A percentile compares a stretch with the other conserved stretches of the same genome.
phyloP scores from a whole-genome alignment of 2,113 vertebrate species.

The Psilopsiagon aymara region DNA sequence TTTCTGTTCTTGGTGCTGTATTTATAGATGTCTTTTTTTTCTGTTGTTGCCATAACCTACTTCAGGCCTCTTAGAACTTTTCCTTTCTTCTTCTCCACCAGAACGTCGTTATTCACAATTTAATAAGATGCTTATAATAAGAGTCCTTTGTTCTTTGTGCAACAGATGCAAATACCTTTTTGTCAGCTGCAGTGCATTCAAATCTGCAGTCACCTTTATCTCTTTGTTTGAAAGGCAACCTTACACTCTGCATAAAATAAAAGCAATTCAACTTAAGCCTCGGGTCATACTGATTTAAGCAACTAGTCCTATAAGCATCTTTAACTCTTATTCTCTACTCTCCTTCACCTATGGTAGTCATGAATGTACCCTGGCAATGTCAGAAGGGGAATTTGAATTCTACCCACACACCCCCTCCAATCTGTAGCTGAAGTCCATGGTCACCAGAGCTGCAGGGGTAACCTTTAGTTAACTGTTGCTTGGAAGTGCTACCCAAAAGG shows the following conservation, averaged over 20 bases:
- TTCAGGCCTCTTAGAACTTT: neutral
- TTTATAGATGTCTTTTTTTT: neutral
- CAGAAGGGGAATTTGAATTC: neutral
- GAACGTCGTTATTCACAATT: neutral
- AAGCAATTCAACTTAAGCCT: neutral
- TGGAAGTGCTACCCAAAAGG: neutral
- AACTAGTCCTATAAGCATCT: neutral
- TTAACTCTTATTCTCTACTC: neutral
- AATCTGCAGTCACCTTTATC: neutral
- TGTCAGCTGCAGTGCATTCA: neutral
- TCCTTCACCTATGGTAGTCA: neutral
- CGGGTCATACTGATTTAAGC: neutral
- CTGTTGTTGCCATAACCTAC: neutral
- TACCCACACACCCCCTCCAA: neutral
- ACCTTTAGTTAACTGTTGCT: neutral
- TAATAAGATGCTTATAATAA: neutral
- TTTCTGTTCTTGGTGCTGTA: neutral
- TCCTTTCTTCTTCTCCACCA: neutral
- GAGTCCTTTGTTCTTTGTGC: neutral
- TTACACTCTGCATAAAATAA: neutral
- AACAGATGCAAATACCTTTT: neutral
- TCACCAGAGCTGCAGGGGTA: neutral
- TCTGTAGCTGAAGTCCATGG: neutral
- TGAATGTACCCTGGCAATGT: neutral
- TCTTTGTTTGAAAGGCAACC: neutral